Evolutionary conservation across 2,888 invertebrate genomes (phyloP), one percentile per base, ranked within the genome.

Genomic region (Crematogaster levior): DNA sequence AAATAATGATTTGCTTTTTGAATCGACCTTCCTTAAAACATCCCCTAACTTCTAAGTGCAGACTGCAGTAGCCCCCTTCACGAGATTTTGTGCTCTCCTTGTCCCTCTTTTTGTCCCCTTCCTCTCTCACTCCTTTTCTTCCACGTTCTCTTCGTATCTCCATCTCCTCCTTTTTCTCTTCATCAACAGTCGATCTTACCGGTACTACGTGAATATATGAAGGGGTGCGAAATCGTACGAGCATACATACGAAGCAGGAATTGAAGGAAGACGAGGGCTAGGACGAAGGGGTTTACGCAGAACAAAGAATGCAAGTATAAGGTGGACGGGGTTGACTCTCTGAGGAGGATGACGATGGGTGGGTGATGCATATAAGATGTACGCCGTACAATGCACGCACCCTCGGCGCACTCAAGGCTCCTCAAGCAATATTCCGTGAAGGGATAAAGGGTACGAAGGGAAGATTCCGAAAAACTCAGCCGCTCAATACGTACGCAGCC

Each of bases 281-380:
- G 89, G 88, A 89, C 84, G 89, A 91, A 87, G 92, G 92, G 91
- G 91, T 90, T 90, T 89, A 86, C 89, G 89, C 91, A 91, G 92
- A 93, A 94, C 93, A 93, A 93, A 93, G 93, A 93, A 91, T 93
- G 93, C 93, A 93, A 93, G 94, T 93, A 93, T 93, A 94, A 94
- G 94, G 93, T 92, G 93, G 93, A 92, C 91, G 85, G 86, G 83
- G 86, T 87, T 83, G 85, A 91, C 79, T 84, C 81, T 83, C 84
- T 84, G 84, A 84, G 85, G 86, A 88, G 86, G 86, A 87, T 84
- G 89, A 84, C 90, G 90, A 34, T 82, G 91, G 91, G 90, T 91
- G 92, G 92, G 91, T 93, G 93, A 92, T 93, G 94, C 94, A 94
- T 94, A 94, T 94, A 94, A 94, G 94, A 94, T 94, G 94, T 93